Evolutionary conservation across 2,888 invertebrate genomes (phyloP), one percentile per base, ranked within the genome.

Genomic region (Torymus auratus): DNA sequence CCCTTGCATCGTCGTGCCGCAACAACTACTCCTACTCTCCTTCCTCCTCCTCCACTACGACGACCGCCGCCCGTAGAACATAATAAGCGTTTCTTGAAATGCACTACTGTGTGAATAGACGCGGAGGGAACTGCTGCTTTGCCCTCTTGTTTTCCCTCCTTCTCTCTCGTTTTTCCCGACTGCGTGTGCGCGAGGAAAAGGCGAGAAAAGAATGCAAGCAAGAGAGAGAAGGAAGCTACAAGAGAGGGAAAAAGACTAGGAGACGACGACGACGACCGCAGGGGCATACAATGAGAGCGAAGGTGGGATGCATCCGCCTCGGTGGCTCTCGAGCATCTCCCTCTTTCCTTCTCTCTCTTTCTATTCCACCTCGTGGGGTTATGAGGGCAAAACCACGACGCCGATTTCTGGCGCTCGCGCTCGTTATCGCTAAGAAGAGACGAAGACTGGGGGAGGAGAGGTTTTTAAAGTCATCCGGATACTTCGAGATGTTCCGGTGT

Each of bases 221-320:
- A 60, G 50, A 41, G 60, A 50, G 23, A 61, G 50, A 23, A 50
- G 50, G 23, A 28, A 52, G 55, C 28, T 28, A 28, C 28, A 67
- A 41, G 68, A 74, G 78, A 83, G 81, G 73, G 79, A 83, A 71
- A 28, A 28, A 28, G 28, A 28, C 28, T 28, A 28, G 28, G 28
- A 28, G 28, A 28, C 28, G 28, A 28, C 20, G 20, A 20, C 28
- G 28, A 28, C 28, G 28, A 28, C 28, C 28, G 28, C 28, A 28
- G 61, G 81, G 72, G 78, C 80, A 78, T 65, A 81, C 64, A 76
- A 75, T 52, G 82, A 74, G 69, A 83, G 82, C 72, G 78, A 56
- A 77, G 77, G 77, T 70, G 64, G 68, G 17, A 28, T 28, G 28
- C 28, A 28, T 28, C 28, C 12, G 41, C 5, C 17, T 5, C n/a